Evolutionary conservation across 2,888 invertebrate species (phyloP).

Genomic region (Galerucella pusilla): DNA sequence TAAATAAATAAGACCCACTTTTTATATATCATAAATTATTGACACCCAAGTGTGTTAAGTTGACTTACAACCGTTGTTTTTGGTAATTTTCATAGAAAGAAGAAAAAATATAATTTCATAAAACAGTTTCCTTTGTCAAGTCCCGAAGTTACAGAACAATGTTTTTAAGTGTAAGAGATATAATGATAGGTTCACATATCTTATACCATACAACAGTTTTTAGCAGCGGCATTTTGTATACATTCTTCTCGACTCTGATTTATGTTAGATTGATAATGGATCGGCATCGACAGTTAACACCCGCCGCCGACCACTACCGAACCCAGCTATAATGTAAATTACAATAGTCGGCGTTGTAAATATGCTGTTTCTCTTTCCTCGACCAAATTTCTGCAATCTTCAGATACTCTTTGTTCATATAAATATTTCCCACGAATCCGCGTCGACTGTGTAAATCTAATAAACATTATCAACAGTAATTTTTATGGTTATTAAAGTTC

Average conservation of each 20-base stretch:
- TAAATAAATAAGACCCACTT: no score
- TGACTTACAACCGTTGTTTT: no score
- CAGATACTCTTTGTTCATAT: neutral
- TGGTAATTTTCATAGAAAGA: no score
- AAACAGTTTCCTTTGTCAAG: neutral
- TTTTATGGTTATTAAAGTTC: neutral
- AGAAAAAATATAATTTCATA: no score
- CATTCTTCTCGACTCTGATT: conserved; percentile 56
- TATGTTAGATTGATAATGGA: conserved; percentile 63
- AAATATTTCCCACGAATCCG: neutral
- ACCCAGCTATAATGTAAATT: conserved; percentile 63
- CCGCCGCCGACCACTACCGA: conserved; percentile 45
- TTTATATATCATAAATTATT: no score
- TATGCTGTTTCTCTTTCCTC: conserved; percentile 57
- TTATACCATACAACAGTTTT: neutral
- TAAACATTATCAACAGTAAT: neutral
- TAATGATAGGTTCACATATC: conserved; percentile 55
- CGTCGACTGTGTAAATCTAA: neutral
- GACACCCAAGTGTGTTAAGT: no score
- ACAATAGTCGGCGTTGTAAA: conserved; percentile 63
- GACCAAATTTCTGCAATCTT: conserved; percentile 28
- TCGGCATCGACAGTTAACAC: conserved; percentile 52
- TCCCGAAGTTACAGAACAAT: neutral
- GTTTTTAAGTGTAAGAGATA: conserved; percentile 38
- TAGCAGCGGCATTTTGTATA: conserved; percentile 55